These are phyloP conservation scores for Rhagium mordax DNA, from an alignment of 2,888 invertebrate genomes.

Conservation along the genomic window DNA sequence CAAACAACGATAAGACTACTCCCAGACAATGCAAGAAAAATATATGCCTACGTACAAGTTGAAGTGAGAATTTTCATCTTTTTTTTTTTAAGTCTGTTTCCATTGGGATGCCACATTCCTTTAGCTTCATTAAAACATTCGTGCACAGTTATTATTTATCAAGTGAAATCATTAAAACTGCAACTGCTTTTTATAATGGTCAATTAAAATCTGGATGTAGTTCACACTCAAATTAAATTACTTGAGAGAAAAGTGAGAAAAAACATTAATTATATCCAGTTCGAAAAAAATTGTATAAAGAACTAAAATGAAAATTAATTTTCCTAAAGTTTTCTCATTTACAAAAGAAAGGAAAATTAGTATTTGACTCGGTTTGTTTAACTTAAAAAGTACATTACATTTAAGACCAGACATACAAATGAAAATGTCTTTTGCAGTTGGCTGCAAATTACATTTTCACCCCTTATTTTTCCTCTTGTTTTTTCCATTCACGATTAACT, in stretches of 20 bases:
- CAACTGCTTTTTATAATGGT: not conserved
- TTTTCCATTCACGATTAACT: constrained; percentile 34
- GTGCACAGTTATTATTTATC: not conserved
- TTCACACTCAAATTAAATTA: not conserved
- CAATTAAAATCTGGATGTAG: constrained; percentile 8
- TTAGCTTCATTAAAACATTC: too few species aligned
- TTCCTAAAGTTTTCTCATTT: constrained; percentile 52
- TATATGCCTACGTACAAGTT: too few species aligned
- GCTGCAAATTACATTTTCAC: constrained; percentile 50
- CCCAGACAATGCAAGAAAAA: too few species aligned
- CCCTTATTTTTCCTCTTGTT: constrained; percentile 43
- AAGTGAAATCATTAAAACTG: not conserved
- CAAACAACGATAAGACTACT: too few species aligned
- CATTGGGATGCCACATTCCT: too few species aligned
- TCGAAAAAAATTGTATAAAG: constrained; percentile 11
- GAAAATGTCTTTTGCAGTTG: constrained; percentile 52
- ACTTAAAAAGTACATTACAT: constrained; percentile 53
- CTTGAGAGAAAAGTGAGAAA: not conserved
- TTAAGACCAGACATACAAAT: constrained; percentile 45
- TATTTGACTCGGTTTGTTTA: constrained; percentile 54
- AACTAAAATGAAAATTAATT: constrained; percentile 45
- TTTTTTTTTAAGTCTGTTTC: too few species aligned
- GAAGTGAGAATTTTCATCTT: too few species aligned
- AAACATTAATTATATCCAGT: constrained; percentile 7
- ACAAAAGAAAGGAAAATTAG: constrained; percentile 57